Percentiles rank a stretch among this genome's conserved stretches.
Conservation (phyloP, 2,113 vertebrate genomes). For the Manacus vitellinus region DNA sequence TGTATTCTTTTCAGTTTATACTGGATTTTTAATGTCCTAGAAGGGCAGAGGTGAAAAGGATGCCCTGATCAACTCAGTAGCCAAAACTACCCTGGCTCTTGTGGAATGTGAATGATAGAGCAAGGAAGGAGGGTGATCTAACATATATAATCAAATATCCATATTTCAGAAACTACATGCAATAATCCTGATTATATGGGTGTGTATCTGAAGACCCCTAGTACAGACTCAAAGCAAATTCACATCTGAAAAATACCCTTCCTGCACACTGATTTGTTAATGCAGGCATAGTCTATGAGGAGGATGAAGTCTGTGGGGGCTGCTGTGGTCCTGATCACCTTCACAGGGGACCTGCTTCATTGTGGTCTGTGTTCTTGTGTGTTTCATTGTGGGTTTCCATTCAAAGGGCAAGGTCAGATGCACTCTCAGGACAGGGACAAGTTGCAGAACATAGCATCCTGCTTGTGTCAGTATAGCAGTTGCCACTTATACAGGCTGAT, state of each 20-base stretch:
- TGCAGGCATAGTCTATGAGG: background rate
- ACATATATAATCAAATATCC: background rate
- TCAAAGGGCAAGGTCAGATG: background rate
- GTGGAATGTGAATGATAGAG: background rate
- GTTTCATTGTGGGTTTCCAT: background rate
- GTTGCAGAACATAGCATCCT: background rate
- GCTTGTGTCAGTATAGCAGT: background rate
- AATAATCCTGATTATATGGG: background rate
- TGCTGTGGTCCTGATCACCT: background rate
- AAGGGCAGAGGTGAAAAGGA: background rate
- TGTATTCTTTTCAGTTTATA: background rate
- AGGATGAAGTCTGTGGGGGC: background rate
- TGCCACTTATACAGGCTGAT: background rate
- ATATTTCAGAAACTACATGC: background rate
- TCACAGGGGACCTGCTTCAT: background rate
- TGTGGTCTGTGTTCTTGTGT: background rate
- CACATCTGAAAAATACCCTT: background rate
- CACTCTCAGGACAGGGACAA: background rate
- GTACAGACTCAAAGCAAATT: background rate
- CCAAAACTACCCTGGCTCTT: background rate
- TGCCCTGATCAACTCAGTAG: background rate
- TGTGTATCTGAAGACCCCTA: background rate
- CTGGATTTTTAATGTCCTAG: background rate
- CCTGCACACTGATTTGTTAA: background rate
- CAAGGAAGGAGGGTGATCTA: background rate